A percentile compares a stretch with the other conserved stretches of the same genome.
Evolutionary conservation across 1,140 invertebrate genomes (phyloP).

Genomic region (Apis dorsata): DNA sequence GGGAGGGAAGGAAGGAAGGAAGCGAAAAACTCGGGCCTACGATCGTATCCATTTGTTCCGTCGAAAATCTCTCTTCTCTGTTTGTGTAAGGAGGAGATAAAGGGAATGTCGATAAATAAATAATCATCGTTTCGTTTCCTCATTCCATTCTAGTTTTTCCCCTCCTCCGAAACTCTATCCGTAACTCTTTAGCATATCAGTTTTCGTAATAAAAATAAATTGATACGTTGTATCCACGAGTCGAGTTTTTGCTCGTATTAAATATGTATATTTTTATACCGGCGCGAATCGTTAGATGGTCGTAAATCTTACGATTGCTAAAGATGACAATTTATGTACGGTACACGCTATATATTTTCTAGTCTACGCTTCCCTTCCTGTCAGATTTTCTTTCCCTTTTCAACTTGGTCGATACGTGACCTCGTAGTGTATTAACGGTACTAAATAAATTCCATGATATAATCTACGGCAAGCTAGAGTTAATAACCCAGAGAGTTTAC

Average conservation of each 20-base stretch:
- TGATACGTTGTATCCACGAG: no score
- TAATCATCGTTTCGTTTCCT: constrained; percentile 25
- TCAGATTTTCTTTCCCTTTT: constrained; percentile 34
- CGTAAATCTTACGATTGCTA: neutral
- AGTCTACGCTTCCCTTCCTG: neutral
- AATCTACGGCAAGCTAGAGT: constrained; percentile 55
- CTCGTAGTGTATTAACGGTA: constrained; percentile 52
- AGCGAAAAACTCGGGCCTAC: constrained; percentile 8
- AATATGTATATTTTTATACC: neutral
- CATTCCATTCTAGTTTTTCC: neutral
- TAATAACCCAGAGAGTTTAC: constrained; percentile 64
- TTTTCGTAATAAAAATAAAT: no score
- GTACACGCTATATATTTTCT: neutral
- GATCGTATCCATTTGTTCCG: constrained; percentile 66
- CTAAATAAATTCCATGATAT: constrained; percentile 59
- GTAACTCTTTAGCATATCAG: no score
- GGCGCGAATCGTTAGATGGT: neutral
- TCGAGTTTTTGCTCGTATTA: no score
- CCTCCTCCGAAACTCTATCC: no score
- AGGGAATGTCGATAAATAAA: constrained; percentile 13
- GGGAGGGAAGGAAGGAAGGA: constrained; percentile 70
- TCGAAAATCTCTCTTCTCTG: constrained; percentile 60
- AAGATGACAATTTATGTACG: constrained; percentile 3
- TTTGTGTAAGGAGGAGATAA: constrained; percentile 28
- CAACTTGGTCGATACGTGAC: constrained; percentile 30